Base-by-base conservation (phyloP, 2,113 vertebrate genomes). In the Prochilodus magdalenae region DNA sequence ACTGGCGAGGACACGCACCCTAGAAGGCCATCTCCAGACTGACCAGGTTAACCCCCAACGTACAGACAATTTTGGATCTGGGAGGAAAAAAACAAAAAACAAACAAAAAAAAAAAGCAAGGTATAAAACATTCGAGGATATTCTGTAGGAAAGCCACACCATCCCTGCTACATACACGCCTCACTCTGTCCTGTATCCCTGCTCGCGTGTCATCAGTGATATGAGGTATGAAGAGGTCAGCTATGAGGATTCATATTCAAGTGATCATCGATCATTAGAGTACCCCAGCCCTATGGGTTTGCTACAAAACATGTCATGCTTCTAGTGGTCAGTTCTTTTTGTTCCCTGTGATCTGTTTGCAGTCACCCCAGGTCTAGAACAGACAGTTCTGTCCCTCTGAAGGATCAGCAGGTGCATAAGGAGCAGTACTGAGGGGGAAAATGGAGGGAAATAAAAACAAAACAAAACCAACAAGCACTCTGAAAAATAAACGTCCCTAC, bases 281-380 rank as follows among this genome's bases (percentile, higher is more conserved):
- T 63, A 49, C 82, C 88, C 78, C 84, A 75, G 85, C 82, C 53
- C 60, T 81, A 82, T 79, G 62, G 80, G 73, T 15, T 66, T 75
- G 82, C 75, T 67, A 82, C 65, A 73, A 81, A 86, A 85, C 86
- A 84, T 5, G 8, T 88, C 53, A 74, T 81, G 63, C 86, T 79
- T 86, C 66, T 83, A 86, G 86, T 88, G 88, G 87, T 88, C 87
- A 74, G 81, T 84, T n/a, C n/a, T n/a, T 83, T 70, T 63, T 83
- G 84, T 82, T 87, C 83, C 90, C 92, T 80, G 81, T 85, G 90
- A 90, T 88, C 87, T 88, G 27, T 10, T 83, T 86, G 83, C 87
- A 71, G 88, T 91, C 86, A 92, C 93, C 94, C 95, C 92, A 94
- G 7, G 93, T 94, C 93, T 89, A 89, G 36, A 44, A 84, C 91